Conservation (phyloP, 1,140 invertebrate species). For the Lithobius niger region DNA sequence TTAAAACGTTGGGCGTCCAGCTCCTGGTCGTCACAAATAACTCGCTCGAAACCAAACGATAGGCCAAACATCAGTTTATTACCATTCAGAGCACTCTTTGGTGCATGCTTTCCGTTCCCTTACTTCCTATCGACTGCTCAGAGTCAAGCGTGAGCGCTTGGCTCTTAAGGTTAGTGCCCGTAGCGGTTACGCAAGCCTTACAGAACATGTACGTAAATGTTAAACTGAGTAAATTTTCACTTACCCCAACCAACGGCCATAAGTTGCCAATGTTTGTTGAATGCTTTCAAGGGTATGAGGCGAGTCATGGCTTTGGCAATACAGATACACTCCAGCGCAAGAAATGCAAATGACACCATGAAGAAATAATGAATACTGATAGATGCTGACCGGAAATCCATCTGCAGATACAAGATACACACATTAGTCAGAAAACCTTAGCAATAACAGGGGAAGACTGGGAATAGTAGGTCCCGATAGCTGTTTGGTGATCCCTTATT, state of each 20-base stretch:
- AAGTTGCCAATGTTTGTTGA: neutral
- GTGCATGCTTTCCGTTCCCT: no score
- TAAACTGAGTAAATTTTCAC: neutral
- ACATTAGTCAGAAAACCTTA: neutral
- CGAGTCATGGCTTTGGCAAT: neutral
- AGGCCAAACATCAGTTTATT: no score
- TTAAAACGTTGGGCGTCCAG: no score
- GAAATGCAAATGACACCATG: neutral
- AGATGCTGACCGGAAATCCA: neutral
- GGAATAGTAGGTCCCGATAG: no score
- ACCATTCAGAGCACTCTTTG: no score
- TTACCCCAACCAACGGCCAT: slow-evolving; percentile 6
- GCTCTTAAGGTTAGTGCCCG: no score
- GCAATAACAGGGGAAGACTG: neutral
- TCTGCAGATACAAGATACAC: neutral
- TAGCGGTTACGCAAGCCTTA: no score
- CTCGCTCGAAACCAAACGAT: no score
- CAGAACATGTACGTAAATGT: neutral
- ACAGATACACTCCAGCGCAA: neutral
- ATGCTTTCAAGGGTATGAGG: neutral
- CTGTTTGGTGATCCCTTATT: no score
- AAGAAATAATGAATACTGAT: slow-evolving; percentile 8
- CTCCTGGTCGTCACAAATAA: no score
- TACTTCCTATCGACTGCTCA: no score
- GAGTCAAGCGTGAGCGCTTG: no score